These are phyloP conservation scores for Climacteris rufus DNA, from an alignment of 2,113 vertebrate genomes.

Conservation along the genomic window DNA sequence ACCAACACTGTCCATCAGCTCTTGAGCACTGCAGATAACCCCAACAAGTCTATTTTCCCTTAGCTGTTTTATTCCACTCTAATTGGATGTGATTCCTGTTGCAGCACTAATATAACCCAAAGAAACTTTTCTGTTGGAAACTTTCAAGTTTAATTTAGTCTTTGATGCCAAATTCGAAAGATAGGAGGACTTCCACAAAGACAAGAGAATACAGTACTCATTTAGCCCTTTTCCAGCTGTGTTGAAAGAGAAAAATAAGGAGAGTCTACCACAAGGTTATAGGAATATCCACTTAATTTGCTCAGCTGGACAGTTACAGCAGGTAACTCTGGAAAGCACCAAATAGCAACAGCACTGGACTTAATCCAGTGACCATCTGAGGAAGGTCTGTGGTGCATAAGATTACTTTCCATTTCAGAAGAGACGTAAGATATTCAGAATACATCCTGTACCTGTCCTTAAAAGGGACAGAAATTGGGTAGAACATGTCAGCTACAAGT, in stretches of 20 bases:
- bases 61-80: not conserved
- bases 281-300: not conserved
- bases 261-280: not conserved
- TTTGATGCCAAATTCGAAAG: not conserved
- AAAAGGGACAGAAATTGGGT: not conserved
- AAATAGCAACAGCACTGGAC: not conserved
- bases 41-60: not conserved
- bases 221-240: not conserved
- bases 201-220: not conserved
- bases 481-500: not conserved
- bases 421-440: not conserved
- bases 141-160: not conserved
- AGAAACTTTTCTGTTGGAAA: not conserved
- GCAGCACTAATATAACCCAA: not conserved
- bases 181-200: not conserved
- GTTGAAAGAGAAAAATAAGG: not conserved
- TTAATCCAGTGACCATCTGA: not conserved
- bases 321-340: not conserved
- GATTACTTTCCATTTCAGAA: not conserved
- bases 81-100: not conserved
- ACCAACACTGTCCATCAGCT: not conserved
- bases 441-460: not conserved
- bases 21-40: not conserved
- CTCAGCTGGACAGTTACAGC: not conserved
- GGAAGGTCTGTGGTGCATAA: not conserved